A percentile compares a stretch with the other conserved stretches of the same genome.
Conservation (phyloP, 2,113 vertebrate genomes). For the Platichthys stellatus region DNA sequence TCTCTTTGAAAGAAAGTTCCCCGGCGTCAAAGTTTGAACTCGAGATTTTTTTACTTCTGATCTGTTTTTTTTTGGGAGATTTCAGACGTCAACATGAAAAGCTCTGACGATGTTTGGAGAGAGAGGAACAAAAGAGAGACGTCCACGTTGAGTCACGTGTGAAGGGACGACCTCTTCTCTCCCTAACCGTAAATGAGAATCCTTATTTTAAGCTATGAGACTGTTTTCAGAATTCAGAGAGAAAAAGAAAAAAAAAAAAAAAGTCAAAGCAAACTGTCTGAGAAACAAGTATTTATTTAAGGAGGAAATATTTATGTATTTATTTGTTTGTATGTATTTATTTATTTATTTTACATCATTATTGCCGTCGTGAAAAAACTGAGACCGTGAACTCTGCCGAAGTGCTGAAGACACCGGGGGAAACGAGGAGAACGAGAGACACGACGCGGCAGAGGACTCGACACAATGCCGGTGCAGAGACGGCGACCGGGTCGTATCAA, state of each 20-base stretch:
- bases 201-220: constrained; percentile 26
- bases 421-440: constrained; percentile 2
- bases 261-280: constrained; percentile 58
- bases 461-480: constrained; percentile 22
- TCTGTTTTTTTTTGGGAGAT: constrained; percentile 30
- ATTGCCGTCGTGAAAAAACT: constrained; percentile 24
- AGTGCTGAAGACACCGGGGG: constrained; percentile 22
- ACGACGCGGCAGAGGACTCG: constrained; percentile 30
- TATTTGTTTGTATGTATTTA: constrained; percentile 84
- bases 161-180: constrained; percentile 1
- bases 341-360: constrained; percentile 77
- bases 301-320: constrained; percentile 82
- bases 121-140: constrained; percentile 2
- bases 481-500: constrained; percentile 36
- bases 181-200: constrained; percentile 10
- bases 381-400: constrained; percentile 42
- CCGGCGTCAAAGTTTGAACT: constrained; percentile 49
- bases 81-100: constrained; percentile 28
- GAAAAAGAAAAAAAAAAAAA: neutral
- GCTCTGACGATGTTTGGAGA: constrained; percentile 7
- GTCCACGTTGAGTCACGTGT: constrained; percentile 2
- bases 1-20: constrained; percentile 44
- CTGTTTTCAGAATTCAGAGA: constrained; percentile 4
- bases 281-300: constrained; percentile 77
- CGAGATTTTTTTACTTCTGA: constrained; percentile 28